phyloP scores from a whole-genome alignment of 2,113 vertebrate species.

The Periophthalmus modestus region DNA sequence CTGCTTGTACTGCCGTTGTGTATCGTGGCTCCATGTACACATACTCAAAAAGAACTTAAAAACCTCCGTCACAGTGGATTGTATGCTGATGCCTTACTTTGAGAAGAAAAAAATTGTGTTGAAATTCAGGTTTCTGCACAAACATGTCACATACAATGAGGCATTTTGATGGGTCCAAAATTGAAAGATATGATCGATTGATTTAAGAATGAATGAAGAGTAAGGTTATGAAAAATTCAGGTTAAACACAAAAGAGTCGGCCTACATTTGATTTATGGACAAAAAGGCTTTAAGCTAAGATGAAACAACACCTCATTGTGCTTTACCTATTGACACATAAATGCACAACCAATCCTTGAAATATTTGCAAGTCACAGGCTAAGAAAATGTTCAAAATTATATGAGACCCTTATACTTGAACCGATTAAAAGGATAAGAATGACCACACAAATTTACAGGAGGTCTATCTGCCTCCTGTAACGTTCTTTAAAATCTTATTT shows the following conservation, averaged over 20 bases:
- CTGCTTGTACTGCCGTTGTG: constrained; percentile 73
- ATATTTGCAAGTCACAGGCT: neutral
- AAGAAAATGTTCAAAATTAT: neutral
- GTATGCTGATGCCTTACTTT: constrained; percentile 29
- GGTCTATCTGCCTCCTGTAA: constrained; percentile 41
- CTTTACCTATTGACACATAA: too few species aligned
- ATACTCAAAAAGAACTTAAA: constrained; percentile 34
- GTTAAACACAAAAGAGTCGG: neutral
- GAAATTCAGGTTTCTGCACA: neutral
- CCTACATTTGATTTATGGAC: too few species aligned
- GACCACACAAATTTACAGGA: constrained; percentile 38
- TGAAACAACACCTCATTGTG: neutral
- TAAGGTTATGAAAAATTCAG: neutral
- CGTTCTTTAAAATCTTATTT: constrained; percentile 40
- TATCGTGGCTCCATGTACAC: constrained; percentile 51
- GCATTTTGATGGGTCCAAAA: neutral
- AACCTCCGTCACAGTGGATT: constrained; percentile 33
- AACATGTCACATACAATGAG: neutral
- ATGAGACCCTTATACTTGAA: neutral
- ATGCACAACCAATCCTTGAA: too few species aligned
- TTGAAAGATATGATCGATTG: neutral
- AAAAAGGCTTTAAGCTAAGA: neutral
- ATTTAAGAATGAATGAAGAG: neutral
- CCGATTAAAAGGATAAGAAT: constrained; percentile 12
- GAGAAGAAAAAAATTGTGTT: neutral